Evolutionary conservation across 2,113 vertebrate species (phyloP), one percentile per base, ranked within the genome.

Genomic region (Scomber scombrus): DNA sequence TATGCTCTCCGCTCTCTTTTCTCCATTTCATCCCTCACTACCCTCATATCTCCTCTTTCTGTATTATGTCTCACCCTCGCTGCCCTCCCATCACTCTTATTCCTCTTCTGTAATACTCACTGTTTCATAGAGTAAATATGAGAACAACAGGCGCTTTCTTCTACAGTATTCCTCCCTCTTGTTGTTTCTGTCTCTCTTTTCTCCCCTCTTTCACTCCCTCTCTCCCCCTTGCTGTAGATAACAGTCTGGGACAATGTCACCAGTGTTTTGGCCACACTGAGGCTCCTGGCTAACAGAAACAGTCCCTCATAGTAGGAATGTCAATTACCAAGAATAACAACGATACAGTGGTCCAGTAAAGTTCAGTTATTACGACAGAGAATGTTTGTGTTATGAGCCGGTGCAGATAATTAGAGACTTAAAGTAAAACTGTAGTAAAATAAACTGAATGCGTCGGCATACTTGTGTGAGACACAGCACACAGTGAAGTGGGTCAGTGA

Each of bases 401-500:
- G 31, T 45, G 19, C 57, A 75, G 50, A 56, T 82, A 23, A 74
- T 54, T 54, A 14, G 18, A 46, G 18, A 40, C 18, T 60, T 54
- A 45, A 12, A 46, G 51, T 60, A 13, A 23, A 29, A 58, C 18
- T 57, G 34, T 15, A 65, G 26, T 0, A 58, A 2, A 7, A 12
- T 11, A 61, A 31, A 34, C 11, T 61, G 45, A 45, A 55, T 62
- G 14, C 54, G 47, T 73, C n/a, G 55, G 2, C 3, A 15, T 61
- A 51, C 64, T 14, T 61, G 71, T 46, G 45, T 45, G 18, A 80
- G 78, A 87, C 45, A 1, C 62, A 86, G 77, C 71, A 71, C 58
- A 67, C 66, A 9, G 78, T 64, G 80, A 93, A 84, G 29, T 88
- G 87, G 87, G 89, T 92, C 90, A 90, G 75, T 89, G 80, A 89